Base-by-base conservation (phyloP, 2,113 vertebrate species). In the Leuciscus idus region DNA sequence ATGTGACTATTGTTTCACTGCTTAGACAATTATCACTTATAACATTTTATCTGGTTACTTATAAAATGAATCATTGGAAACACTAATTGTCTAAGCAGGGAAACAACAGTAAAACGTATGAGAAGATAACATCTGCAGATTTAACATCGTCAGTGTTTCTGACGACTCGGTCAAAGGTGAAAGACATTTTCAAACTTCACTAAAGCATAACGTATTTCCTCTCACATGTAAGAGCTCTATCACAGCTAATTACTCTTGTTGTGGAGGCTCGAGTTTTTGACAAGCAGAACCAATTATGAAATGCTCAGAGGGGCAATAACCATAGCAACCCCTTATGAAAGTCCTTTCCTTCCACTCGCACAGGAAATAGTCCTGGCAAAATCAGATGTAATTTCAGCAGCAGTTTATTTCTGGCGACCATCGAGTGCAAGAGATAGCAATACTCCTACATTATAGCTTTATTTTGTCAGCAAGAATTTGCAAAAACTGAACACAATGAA, bases 171-270 rank as follows among this genome's bases (percentile, higher is more conserved):
- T 72, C 33, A 72, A 21, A 72, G 68, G 68, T 70, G 19, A 72
- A 23, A 36, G 55, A 86, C 19, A n/a, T 43, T 36, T 61, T 15
- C 12, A 39, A 61, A 39, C 19, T 61, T 59, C 36, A 26, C 55
- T 43, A 15, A 19, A 36, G 50, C 21, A 1, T 61, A 43, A 52
- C 17, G 19, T 50, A 50, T 84, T 61, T 50, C 17, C 52, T 57
- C 52, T 62, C 62, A 26, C 36, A 77, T 57, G 36, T 43, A 74
- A 64, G 26, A 73, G 55, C 17, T 50, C 59, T 55, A 86, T 90
- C 86, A 78, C 87, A 91, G 90, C 62, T 91, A 93, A 93, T 91
- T 90, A 88, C 85, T 70, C 5, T 83, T 90, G 89, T 92, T 92
- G 89, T 91, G 94, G 90, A 88, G 85, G 72, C 87, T 86, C 72